phyloP scores from a whole-genome alignment of 2,888 invertebrate genomes.

The Acanthosoma haemorrhoidale region DNA sequence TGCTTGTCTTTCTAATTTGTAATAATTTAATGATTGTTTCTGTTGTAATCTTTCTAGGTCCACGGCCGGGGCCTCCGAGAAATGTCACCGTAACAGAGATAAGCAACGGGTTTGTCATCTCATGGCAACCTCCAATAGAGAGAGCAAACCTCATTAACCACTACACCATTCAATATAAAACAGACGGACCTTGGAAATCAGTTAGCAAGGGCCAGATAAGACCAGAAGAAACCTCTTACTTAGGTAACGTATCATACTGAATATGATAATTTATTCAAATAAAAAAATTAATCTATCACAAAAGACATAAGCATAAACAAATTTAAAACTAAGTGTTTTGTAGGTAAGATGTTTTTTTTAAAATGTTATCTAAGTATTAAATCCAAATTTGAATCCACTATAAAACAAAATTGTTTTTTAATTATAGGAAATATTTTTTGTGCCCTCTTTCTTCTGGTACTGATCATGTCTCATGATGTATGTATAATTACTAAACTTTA shows the following conservation, averaged over 20 bases:
- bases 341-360: constrained; percentile 19
- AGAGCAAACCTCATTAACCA: constrained; percentile 74
- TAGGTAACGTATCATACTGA: constrained; percentile 59
- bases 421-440: no score
- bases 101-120: constrained; percentile 82
- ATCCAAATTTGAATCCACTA: background rate
- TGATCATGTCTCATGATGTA: no score
- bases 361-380: constrained; percentile 26
- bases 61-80: constrained; percentile 83
- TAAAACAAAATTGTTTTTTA: no score
- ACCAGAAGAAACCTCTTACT: constrained; percentile 82
- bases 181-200: constrained; percentile 83
- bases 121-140: constrained; percentile 82
- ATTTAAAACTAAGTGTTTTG: background rate
- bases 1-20: background rate
- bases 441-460: no score
- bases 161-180: constrained; percentile 87
- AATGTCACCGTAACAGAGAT: constrained; percentile 86
- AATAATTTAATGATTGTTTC: background rate
- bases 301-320: background rate
- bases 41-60: constrained; percentile 56
- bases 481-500: no score
- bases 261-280: no score
- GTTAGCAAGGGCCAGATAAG: constrained; percentile 82
- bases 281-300: no score